A percentile compares a stretch with the other conserved stretches of the same genome.
Evolutionary conservation across 2,797 vertebrate species (phyloP).

Genomic region (Rhinoraja longicauda): DNA sequence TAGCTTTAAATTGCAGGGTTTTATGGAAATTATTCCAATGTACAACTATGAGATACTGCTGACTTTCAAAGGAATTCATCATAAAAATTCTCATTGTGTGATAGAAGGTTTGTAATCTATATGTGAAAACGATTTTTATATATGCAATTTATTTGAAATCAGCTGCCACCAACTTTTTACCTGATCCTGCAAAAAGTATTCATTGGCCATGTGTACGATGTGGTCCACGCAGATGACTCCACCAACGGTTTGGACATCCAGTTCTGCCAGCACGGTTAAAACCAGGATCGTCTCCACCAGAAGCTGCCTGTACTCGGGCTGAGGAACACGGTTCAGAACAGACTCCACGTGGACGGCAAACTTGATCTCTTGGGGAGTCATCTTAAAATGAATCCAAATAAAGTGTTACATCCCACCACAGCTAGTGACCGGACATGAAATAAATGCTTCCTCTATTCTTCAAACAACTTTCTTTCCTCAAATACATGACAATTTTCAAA

Average conservation of each 20-base stretch:
- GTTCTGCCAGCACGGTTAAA: constrained; percentile 78
- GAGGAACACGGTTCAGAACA: constrained; percentile 88
- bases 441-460: not conserved
- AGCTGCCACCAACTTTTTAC: constrained; percentile 51
- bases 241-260: constrained; percentile 81
- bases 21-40: not conserved
- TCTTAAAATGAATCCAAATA: constrained; percentile 56
- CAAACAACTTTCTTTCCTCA: not conserved
- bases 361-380: constrained; percentile 93
- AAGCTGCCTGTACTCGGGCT: constrained; percentile 92
- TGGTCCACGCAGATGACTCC: constrained; percentile 84
- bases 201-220: constrained; percentile 86
- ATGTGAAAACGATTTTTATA: not conserved
- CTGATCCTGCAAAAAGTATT: constrained; percentile 88
- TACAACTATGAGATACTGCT: not conserved
- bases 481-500: not conserved
- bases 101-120: not conserved
- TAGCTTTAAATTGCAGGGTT: not conserved
- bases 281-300: constrained; percentile 90
- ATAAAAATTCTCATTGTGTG: not conserved
- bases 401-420: not conserved
- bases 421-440: too few species aligned
- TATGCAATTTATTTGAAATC: not conserved
- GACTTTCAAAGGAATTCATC: not conserved
- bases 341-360: constrained; percentile 96